phyloP scores from a whole-genome alignment of 2,113 vertebrate genomes.

The Thomomys bottae region DNA sequence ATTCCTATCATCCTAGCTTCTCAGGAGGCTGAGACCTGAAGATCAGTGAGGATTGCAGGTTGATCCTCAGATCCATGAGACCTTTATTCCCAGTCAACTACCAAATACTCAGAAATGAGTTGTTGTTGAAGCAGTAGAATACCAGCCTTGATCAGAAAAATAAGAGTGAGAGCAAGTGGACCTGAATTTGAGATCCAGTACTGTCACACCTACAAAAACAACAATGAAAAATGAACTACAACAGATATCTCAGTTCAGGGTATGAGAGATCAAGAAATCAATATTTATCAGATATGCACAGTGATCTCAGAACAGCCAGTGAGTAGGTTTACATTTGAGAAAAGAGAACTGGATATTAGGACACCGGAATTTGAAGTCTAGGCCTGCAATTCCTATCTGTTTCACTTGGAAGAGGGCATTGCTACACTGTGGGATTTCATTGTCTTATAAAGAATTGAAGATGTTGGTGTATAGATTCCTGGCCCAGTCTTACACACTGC shows the following conservation, averaged over 20 bases:
- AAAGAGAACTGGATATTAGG: background rate
- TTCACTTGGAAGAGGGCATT: background rate
- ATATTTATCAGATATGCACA: background rate
- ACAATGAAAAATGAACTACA: too few relatives aligned
- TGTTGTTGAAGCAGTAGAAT: too few relatives aligned
- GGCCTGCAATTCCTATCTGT: background rate
- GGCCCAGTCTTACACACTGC: background rate
- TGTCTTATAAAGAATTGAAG: background rate
- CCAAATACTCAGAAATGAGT: too few relatives aligned
- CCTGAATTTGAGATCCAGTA: too few relatives aligned
- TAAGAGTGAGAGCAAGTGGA: too few relatives aligned
- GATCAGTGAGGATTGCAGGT: too few relatives aligned
- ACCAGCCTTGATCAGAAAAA: too few relatives aligned
- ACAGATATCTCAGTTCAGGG: background rate
- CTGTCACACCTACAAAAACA: background rate
- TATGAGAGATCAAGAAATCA: background rate
- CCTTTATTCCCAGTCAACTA: too few relatives aligned
- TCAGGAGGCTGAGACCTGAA: too few relatives aligned
- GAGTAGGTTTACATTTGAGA: background rate
- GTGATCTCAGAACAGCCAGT: background rate
- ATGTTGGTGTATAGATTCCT: background rate
- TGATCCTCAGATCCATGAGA: too few relatives aligned
- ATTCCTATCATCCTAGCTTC: too few relatives aligned
- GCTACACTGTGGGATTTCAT: background rate
- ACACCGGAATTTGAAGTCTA: background rate